Evolutionary conservation across 53 echinoderm and acorn worm species (phyloP), one percentile per base, ranked within the genome.

Genomic region (Arbacia lixula): DNA sequence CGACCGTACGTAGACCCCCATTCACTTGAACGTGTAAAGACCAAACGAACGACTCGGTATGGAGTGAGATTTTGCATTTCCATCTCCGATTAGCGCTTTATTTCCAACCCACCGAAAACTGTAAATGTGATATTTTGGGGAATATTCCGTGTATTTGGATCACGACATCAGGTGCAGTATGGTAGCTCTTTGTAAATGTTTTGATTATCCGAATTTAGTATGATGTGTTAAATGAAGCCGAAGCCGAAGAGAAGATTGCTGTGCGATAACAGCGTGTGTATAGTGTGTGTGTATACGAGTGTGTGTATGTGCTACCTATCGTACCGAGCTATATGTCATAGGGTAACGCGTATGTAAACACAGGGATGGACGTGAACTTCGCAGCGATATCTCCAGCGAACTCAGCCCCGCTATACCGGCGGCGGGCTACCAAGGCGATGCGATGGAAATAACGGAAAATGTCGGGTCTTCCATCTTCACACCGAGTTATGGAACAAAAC

Each of bases 1-100:
- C 46, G 10, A 37, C 20, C 51, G 62, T 32, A 63, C 51, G 64
- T 32, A 5, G 42, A 31, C 43, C 33, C 64, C 82, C 82, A 81
- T 81, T 81, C 79, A 78, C 14, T 78, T 78, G 46, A 81, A 81
- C 82, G 82, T 81, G 62, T 28, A 81, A n/a, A 63, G 62, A 63
- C 63, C 82, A 41, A 64, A 46, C 63, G 63, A 64, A 41, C 46
- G 62, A 29, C 10, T 43, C 49, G 46, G 19, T 81, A 81, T 81
- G 64, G 33, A n/a, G 74, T 51, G 42, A 69, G 36, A 69, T 74
- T 74, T 71, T 46, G 14, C 30, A 75, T 53, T 75, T 54, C 34
- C 43, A 69, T 69, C 41, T 43, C n/a, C 17, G 58, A 6, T 29
- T 57, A 77, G 1, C 78, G 60, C 14, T 77, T 40, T 25, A 57